Conservation (phyloP, 2,888 invertebrate species). For the Cordilura impudica region DNA sequence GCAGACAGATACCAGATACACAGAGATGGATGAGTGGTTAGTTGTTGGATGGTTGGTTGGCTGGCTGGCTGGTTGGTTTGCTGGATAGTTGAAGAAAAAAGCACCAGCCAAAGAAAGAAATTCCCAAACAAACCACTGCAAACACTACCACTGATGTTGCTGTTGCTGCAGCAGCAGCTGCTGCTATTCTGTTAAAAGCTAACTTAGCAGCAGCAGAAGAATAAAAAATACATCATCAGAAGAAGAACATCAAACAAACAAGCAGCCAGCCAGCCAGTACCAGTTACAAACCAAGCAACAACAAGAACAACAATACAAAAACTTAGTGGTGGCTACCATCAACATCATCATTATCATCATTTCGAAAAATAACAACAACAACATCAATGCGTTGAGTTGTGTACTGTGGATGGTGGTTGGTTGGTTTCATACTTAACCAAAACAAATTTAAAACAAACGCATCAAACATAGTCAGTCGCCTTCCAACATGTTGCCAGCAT, state of each 20-base stretch:
- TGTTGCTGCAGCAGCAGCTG: constrained; percentile 4
- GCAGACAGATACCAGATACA: constrained; percentile 39
- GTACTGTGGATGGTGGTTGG: background rate
- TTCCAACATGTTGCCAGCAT: constrained; percentile 19
- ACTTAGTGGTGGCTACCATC: background rate
- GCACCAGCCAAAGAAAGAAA: constrained; percentile 48
- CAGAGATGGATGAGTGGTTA: constrained; percentile 10
- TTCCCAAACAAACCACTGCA: constrained; percentile 49
- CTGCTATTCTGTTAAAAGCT: background rate
- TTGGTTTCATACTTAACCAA: background rate
- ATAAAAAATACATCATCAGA: background rate
- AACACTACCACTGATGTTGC: constrained; percentile 7
- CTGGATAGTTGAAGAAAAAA: constrained; percentile 19
- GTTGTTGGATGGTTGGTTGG: constrained; percentile 1
- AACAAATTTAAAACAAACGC: constrained; percentile 6
- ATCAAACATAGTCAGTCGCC: background rate
- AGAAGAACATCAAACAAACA: background rate
- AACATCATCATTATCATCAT: background rate
- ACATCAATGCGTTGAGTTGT: background rate
- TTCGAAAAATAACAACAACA: no score
- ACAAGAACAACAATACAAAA: background rate
- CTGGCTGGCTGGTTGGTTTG: constrained; percentile 10
- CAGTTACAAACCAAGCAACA: background rate
- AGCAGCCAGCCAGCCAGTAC: background rate
- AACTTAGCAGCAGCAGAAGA: background rate